phyloP scores from a whole-genome alignment of 2,113 vertebrate genomes.

The Aptenodytes forsteri region DNA sequence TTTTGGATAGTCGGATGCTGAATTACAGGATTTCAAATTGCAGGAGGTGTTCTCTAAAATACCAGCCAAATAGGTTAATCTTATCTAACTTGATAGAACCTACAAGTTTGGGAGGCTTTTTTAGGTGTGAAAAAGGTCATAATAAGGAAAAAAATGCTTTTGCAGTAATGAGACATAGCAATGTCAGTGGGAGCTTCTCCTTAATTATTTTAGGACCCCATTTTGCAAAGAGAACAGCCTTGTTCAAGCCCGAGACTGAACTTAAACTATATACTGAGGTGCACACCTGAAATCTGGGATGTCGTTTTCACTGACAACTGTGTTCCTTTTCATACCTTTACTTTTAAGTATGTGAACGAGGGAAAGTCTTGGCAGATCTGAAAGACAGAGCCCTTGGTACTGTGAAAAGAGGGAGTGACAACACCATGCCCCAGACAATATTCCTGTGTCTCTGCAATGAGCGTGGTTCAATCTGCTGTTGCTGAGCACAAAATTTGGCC shows the following conservation, averaged over 20 bases:
- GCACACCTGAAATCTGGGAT: background rate
- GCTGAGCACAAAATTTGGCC: background rate
- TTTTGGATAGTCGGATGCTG: background rate
- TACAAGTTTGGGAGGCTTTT: background rate
- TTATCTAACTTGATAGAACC: background rate
- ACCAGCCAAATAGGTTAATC: background rate
- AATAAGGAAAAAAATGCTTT: background rate
- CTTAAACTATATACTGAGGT: background rate
- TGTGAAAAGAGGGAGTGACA: background rate
- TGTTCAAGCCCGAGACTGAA: background rate
- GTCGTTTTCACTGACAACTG: background rate
- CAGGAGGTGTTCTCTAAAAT: background rate
- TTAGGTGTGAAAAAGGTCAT: background rate
- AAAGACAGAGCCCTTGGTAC: background rate
- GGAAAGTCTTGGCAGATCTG: background rate
- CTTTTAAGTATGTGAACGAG: background rate
- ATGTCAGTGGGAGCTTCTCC: background rate
- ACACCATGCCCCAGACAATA: background rate
- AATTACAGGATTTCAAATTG: background rate
- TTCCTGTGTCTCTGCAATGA: background rate
- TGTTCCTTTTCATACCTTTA: background rate
- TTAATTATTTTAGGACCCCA: background rate
- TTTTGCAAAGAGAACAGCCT: background rate
- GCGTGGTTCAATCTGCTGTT: background rate
- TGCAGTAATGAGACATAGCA: background rate